Conservation (phyloP, 2,113 vertebrate genomes). For the Thinocorus orbignyianus region DNA sequence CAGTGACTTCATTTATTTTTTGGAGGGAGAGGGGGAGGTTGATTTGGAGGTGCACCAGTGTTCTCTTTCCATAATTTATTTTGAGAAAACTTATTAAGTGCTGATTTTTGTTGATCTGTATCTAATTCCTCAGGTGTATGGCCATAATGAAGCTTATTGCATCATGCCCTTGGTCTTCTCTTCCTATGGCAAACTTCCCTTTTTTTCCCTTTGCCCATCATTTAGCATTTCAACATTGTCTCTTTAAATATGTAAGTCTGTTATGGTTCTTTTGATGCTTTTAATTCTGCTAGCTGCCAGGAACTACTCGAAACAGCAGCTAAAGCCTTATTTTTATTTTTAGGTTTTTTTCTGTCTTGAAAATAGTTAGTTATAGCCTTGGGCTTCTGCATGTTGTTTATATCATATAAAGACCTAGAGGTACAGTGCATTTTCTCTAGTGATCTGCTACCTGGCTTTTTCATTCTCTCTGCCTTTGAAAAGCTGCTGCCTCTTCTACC, state of each 20-base stretch:
- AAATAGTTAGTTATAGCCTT: neutral
- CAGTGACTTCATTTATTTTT: neutral
- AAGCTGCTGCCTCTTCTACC: neutral
- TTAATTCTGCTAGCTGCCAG: neutral
- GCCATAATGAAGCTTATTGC: neutral
- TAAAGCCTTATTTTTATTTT: neutral
- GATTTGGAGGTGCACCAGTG: neutral
- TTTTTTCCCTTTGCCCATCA: neutral
- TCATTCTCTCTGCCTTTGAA: neutral
- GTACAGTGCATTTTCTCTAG: conserved; percentile 6
- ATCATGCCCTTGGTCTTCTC: neutral
- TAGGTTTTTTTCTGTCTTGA: neutral
- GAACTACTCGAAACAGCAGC: neutral
- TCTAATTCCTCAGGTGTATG: neutral
- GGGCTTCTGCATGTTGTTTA: conserved; percentile 4
- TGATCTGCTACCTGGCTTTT: neutral
- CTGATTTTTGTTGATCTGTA: neutral
- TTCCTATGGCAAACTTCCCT: neutral
- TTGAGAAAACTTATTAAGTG: neutral
- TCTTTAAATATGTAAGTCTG: neutral
- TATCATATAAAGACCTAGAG: neutral
- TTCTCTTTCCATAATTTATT: neutral
- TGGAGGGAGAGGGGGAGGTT: neutral
- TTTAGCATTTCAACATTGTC: neutral
- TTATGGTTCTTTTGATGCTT: neutral